Conservation (phyloP, 2,797 vertebrate genomes). For the Okamejei kenojei region DNA sequence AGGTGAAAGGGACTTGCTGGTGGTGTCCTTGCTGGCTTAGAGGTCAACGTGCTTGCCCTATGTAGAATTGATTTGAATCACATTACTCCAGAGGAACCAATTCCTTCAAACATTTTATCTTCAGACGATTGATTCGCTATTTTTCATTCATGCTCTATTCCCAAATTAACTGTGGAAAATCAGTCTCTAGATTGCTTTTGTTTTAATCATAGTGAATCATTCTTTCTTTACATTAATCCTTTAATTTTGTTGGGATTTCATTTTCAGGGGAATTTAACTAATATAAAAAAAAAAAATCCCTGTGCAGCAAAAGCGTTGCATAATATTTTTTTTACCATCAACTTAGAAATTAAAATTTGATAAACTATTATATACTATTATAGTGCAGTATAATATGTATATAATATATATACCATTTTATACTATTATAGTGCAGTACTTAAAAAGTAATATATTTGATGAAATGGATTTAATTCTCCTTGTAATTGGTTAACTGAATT, state of each 20-base stretch:
- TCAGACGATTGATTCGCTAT: constrained; percentile 9
- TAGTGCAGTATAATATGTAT: not conserved
- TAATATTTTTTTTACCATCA: not conserved
- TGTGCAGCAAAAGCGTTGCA: not conserved
- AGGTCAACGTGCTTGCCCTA: not conserved
- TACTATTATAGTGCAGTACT: not conserved
- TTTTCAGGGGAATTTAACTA: constrained; percentile 12
- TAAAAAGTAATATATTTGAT: not conserved
- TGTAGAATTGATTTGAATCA: constrained; percentile 31
- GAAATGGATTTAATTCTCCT: not conserved
- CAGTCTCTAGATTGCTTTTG: not conserved
- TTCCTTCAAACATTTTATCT: not conserved
- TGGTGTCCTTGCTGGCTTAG: not conserved
- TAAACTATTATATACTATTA: not conserved
- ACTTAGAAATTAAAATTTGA: not conserved
- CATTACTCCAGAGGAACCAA: not conserved
- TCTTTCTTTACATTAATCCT: not conserved
- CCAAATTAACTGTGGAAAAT: not conserved
- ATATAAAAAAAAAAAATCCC: not conserved
- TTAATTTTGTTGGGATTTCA: not conserved
- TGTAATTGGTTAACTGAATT: constrained; percentile 4
- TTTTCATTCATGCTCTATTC: not conserved
- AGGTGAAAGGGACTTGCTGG: not conserved
- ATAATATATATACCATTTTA: no score
- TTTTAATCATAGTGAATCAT: not conserved